These are phyloP conservation scores for Stenurella melanura DNA, from an alignment of 2,888 invertebrate species.

Conservation along the genomic window DNA sequence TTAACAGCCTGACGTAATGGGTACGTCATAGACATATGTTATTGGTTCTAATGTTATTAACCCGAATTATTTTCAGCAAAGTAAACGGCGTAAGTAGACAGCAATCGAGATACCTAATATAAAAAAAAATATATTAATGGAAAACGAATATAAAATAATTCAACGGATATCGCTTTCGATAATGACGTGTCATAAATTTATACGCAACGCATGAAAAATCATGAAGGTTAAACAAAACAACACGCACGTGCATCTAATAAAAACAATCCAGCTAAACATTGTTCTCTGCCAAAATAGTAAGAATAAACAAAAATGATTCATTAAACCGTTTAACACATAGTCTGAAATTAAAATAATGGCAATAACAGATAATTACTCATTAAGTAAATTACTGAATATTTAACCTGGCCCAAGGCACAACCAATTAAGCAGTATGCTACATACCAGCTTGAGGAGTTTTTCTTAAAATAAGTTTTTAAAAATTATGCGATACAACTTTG, in stretches of 20 bases:
- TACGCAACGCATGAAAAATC: conserved; percentile 28
- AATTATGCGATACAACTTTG: too few relatives aligned
- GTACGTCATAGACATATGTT: conserved; percentile 2
- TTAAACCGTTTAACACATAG: neutral
- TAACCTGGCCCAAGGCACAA: too few relatives aligned
- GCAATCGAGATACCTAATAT: neutral
- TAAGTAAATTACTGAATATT: too few relatives aligned
- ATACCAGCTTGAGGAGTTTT: too few relatives aligned
- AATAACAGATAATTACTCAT: neutral
- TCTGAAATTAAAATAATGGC: neutral
- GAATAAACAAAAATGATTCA: conserved; percentile 7
- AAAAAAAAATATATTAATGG: conserved; percentile 7
- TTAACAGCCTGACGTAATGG: conserved; percentile 26
- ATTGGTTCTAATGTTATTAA: conserved; percentile 23
- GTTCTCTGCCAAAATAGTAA: conserved; percentile 17
- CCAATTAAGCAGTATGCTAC: too few relatives aligned
- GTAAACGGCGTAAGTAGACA: neutral
- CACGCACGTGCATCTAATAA: conserved; percentile 33
- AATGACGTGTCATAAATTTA: conserved; percentile 14
- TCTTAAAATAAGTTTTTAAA: too few relatives aligned
- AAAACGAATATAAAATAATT: conserved; percentile 21
- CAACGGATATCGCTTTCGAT: conserved; percentile 28
- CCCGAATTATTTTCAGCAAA: neutral
- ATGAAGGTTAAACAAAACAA: conserved; percentile 29
- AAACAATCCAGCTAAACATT: conserved; percentile 21